Evolutionary conservation across 1,140 invertebrate genomes (phyloP).

Genomic region (Trachelipus rathkii): DNA sequence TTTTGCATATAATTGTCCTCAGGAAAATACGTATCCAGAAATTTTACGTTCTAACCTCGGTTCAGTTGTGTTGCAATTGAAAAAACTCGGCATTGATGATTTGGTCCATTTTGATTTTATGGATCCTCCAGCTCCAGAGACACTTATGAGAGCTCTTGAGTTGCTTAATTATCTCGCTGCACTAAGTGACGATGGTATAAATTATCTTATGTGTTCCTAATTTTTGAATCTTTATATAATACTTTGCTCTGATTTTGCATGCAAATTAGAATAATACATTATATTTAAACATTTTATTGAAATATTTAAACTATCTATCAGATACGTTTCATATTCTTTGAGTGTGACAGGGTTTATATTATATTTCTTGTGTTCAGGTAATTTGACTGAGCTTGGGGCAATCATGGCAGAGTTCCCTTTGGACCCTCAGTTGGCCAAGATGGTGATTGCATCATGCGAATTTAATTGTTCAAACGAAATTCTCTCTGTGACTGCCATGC

Average conservation of each 20-base stretch:
- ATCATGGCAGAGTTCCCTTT: slow-evolving; percentile 99
- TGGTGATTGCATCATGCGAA: slow-evolving; percentile 82
- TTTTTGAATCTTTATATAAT: too few relatives aligned
- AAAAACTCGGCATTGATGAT: slow-evolving; percentile 98
- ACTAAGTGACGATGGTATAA: slow-evolving; percentile 89
- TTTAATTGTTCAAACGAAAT: slow-evolving; percentile 99
- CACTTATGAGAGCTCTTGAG: slow-evolving; percentile 97
- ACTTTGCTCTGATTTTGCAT: too few relatives aligned
- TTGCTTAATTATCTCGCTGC: slow-evolving; percentile 95
- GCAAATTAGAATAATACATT: too few relatives aligned
- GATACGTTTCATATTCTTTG: too few relatives aligned
- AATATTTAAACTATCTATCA: too few relatives aligned
- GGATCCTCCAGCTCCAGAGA: slow-evolving; percentile 99
- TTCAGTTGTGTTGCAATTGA: slow-evolving; percentile 94
- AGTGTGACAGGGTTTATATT: not conserved
- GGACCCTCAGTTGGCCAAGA: slow-evolving; percentile 97
- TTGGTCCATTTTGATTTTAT: slow-evolving; percentile 99
- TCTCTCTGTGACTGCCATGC: slow-evolving; percentile 96
- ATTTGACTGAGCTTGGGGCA: slow-evolving; percentile 90
- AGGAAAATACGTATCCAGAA: slow-evolving; percentile 97
- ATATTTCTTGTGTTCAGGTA: slow-evolving; percentile 54
- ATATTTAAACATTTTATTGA: too few relatives aligned
- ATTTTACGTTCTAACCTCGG: slow-evolving; percentile 95
- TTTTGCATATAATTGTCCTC: not conserved
- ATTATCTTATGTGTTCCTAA: too few relatives aligned